These are phyloP conservation scores for Yponomeuta sedellus DNA, from an alignment of 2,888 invertebrate genomes.

Conservation along the genomic window DNA sequence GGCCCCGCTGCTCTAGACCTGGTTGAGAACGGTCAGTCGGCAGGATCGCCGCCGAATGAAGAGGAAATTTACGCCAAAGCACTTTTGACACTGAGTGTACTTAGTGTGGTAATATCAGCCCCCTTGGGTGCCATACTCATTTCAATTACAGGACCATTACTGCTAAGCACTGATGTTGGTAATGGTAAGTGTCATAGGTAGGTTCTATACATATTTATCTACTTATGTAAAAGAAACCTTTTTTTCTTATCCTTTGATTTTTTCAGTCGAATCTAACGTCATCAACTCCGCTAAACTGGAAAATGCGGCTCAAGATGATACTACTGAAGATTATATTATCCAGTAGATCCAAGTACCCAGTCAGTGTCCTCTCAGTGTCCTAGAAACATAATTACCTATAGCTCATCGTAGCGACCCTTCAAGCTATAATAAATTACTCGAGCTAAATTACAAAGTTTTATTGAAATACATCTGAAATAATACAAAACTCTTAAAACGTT, in stretches of 20 bases:
- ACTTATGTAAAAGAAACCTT: too few relatives aligned
- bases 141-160: constrained; percentile 79
- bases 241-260: neutral
- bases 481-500: too few relatives aligned
- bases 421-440: too few relatives aligned
- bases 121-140: constrained; percentile 84
- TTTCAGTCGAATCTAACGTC: neutral
- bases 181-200: constrained; percentile 10
- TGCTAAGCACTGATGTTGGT: constrained; percentile 45
- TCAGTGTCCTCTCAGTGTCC: neutral
- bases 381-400: neutral
- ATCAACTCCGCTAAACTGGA: neutral
- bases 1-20: constrained; percentile 81
- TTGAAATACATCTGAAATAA: too few relatives aligned
- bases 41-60: constrained; percentile 46
- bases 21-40: constrained; percentile 52
- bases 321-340: neutral
- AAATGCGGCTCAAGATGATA: neutral
- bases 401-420: too few relatives aligned
- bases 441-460: too few relatives aligned
- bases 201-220: neutral
- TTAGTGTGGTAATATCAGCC: constrained; percentile 85
- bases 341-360: neutral
- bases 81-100: constrained; percentile 81
- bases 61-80: constrained; percentile 74